Evolutionary conservation across 2,113 vertebrate genomes (phyloP).

Genomic region (Abramis brama): DNA sequence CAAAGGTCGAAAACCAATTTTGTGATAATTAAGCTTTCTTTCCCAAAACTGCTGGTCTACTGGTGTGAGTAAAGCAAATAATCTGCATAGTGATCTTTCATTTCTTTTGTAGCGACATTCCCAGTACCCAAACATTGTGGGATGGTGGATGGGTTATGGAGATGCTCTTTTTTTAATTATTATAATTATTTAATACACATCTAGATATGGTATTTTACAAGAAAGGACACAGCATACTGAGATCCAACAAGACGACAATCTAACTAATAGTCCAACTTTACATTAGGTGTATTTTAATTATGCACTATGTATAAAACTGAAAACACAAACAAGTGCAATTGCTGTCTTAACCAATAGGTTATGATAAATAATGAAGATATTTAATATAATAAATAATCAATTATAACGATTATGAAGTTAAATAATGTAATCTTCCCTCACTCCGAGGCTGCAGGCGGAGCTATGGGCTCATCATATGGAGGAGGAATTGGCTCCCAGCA

Average conservation of each 20-base stretch:
- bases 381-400: neutral
- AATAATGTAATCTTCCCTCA: too few species aligned
- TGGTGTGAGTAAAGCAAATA: constrained; percentile 43
- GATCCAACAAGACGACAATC: neutral
- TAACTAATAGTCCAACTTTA: neutral
- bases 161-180: neutral
- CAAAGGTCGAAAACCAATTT: constrained; percentile 8
- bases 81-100: constrained; percentile 40
- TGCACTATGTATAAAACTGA: neutral
- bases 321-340: neutral
- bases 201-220: neutral
- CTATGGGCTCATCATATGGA: neutral
- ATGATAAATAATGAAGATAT: neutral
- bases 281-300: neutral
- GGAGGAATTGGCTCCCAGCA: neutral
- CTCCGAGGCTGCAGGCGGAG: neutral
- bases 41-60: constrained; percentile 31
- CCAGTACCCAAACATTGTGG: neutral
- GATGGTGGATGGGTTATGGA: neutral
- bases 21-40: constrained; percentile 25
- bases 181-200: neutral
- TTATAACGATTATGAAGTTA: too few species aligned
- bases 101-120: constrained; percentile 11
- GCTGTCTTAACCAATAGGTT: neutral
- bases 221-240: neutral